phyloP scores from a whole-genome alignment of 1,140 invertebrate species.

The Apocrypta bakeri region DNA sequence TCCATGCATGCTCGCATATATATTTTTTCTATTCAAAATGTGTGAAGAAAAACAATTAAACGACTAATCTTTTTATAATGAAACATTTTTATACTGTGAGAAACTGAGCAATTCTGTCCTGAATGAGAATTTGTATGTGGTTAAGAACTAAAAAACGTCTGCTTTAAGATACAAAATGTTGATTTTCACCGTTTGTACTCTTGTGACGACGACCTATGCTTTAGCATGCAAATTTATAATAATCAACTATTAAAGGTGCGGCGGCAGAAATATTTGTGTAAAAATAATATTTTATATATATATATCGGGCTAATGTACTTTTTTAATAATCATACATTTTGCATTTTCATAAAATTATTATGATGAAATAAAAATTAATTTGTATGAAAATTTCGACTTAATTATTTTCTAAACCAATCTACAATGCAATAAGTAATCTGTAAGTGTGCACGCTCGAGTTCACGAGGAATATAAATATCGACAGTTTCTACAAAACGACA shows the following conservation, averaged over 20 bases:
- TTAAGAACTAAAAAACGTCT: conserved; percentile 5
- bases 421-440: background rate
- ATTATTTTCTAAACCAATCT: conserved; percentile 22
- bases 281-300: conserved; percentile 74
- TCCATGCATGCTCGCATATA: conserved; percentile 18
- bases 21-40: conserved; percentile 34
- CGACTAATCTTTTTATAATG: background rate
- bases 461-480: too few species aligned
- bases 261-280: conserved; percentile 67
- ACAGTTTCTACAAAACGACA: too few species aligned
- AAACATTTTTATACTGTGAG: conserved; percentile 36
- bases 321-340: conserved; percentile 71
- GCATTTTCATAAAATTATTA: conserved; percentile 70
- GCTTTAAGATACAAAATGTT: conserved; percentile 47
- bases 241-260: conserved; percentile 58
- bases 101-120: conserved; percentile 8
- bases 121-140: conserved; percentile 24
- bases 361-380: conserved; percentile 69
- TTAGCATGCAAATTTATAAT: conserved; percentile 41
- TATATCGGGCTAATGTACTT: conserved; percentile 74
- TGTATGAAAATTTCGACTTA: conserved; percentile 58
- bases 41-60: conserved; percentile 21
- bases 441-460: too few species aligned
- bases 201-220: conserved; percentile 41
- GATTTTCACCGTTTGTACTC: conserved; percentile 57